Percentiles rank a stretch among this genome's conserved stretches.
Evolutionary conservation across 2,113 vertebrate species (phyloP).

Genomic region (Tetrao urogallus): DNA sequence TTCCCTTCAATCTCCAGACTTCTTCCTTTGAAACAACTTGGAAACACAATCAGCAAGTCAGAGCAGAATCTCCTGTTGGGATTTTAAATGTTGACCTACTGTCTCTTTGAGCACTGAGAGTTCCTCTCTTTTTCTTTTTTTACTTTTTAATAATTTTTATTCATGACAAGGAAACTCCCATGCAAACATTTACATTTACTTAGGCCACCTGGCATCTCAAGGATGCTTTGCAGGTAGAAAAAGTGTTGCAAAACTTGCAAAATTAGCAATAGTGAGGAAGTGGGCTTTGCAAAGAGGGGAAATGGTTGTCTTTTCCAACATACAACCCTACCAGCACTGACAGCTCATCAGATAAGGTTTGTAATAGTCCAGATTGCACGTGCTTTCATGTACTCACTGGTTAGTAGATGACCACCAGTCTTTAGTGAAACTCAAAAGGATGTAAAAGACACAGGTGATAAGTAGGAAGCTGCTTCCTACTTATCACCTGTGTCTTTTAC

Average conservation of each 20-base stretch:
- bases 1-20: background rate
- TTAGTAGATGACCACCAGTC: background rate
- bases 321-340: background rate
- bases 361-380: background rate
- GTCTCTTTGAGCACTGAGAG: background rate
- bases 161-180: background rate
- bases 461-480: no score
- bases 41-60: background rate
- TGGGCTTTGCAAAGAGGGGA: background rate
- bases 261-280: background rate
- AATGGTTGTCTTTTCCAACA: background rate
- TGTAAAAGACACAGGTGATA: no score
- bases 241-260: background rate
- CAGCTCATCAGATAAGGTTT: background rate
- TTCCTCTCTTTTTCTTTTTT: background rate
- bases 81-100: background rate
- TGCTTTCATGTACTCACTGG: background rate
- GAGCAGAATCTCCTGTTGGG: background rate
- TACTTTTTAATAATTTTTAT: background rate
- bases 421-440: background rate
- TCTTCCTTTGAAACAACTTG: background rate
- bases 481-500: background rate
- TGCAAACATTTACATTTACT: background rate
- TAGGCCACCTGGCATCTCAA: accelerated
- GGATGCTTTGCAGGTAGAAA: background rate